Evolutionary conservation across 2,113 vertebrate species (phyloP).

Genomic region (Macrotus californicus): DNA sequence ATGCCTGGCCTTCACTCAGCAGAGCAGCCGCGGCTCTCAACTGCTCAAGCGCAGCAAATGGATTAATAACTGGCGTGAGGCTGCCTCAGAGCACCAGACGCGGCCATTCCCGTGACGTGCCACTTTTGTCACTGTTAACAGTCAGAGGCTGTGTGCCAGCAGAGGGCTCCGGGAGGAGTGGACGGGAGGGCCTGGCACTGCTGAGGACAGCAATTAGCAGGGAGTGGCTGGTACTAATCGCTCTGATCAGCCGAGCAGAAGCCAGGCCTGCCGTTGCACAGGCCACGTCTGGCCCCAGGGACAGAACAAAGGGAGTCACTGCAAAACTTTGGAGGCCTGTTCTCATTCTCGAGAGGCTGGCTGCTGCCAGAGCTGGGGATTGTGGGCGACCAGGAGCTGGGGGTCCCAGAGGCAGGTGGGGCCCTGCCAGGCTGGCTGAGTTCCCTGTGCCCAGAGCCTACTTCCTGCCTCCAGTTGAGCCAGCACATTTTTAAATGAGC

Average conservation of each 20-base stretch:
- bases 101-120: neutral
- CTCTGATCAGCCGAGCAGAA: slow-evolving; percentile 16
- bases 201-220: slow-evolving; percentile 40
- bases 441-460: neutral
- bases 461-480: neutral
- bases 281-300: neutral
- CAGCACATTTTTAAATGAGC: neutral
- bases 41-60: neutral
- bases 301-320: neutral
- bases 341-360: neutral
- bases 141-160: neutral
- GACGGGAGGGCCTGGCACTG: neutral
- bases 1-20: neutral
- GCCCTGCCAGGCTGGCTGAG: neutral
- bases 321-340: neutral
- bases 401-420: neutral
- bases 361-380: accelerated
- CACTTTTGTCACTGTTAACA: neutral
- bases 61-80: neutral
- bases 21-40: neutral
- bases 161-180: neutral
- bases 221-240: neutral
- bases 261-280: neutral
- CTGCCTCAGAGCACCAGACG: neutral
- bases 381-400: neutral